Base-by-base conservation (phyloP, 2,888 invertebrate species). In the Blastobasis adustella region DNA sequence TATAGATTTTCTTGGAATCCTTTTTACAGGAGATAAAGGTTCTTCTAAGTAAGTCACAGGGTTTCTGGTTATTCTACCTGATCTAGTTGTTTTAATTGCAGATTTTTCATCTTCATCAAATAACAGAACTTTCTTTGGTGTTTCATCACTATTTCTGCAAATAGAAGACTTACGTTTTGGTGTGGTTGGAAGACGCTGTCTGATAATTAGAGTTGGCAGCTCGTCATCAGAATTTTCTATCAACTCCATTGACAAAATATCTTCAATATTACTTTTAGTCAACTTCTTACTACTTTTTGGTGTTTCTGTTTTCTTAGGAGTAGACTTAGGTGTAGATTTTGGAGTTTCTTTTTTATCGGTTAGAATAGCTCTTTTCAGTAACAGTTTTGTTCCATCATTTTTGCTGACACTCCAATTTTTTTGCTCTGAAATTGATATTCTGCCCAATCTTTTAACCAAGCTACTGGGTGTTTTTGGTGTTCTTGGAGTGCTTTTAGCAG, bases 381-480 rank as follows among this genome's bases (percentile, higher is more conserved):
- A 60, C 1, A 89, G 47, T 64, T 89, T 89, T 1, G 87, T 88
- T 5, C 83, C 83, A 65, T 89, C 84, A 62, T 76, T 79, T 63
- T 87, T 88, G 37, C 69, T 79, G 1, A 89, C 60, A 63, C 84
- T 86, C 89, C 89, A 89, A 55, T 79, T 82, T 49, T 79, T 83
- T 47, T 69, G 62, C 53, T 83, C 86, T 3, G 80, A 72, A 39
- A 83, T 64, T 5, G 82, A 86, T 3, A 84, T 72, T 57, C 75
- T 66, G 45, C 77, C 76, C 79, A 89, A 79, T 66, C 75, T 65
- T 67, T 79, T 82, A 0, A 82, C 67, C 58, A 88, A 66, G 48
- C 79, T 83, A 43, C 60, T 81, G 10, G 88, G 88, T 37, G 86
- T 89, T 66, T 81, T 82, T 6, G 78, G 75, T 9, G 76, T 74